Conservation (phyloP, 2,888 invertebrate genomes). For the Xestobium rufovillosum region DNA sequence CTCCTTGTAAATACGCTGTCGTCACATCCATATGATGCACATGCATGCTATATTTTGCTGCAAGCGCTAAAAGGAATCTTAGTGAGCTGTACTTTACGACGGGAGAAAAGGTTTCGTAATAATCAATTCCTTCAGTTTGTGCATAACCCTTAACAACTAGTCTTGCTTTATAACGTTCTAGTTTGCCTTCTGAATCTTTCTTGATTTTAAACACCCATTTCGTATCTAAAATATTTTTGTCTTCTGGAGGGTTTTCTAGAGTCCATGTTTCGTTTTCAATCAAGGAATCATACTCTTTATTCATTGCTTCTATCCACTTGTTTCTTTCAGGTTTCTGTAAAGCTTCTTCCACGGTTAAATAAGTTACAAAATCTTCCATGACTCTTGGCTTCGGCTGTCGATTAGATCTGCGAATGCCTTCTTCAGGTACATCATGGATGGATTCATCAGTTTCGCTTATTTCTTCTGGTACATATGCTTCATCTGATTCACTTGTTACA, state of each 20-base stretch:
- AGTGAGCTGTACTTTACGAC: conserved; percentile 1
- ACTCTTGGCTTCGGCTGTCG: background rate
- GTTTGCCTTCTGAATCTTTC: background rate
- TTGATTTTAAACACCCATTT: conserved; percentile 1
- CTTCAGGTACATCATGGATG: background rate
- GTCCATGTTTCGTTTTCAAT: conserved; percentile 1
- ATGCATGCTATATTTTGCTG: background rate
- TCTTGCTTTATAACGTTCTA: background rate
- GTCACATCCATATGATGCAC: background rate
- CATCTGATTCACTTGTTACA: background rate
- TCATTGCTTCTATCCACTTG: background rate
- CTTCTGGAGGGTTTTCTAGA: background rate
- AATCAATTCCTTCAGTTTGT: background rate
- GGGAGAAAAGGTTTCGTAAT: background rate
- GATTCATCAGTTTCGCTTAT: background rate
- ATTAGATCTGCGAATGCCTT: background rate
- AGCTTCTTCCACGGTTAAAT: conserved; percentile 2
- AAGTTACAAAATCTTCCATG: background rate
- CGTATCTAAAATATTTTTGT: background rate
- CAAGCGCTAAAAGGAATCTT: background rate
- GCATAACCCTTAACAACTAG: conserved; percentile 1
- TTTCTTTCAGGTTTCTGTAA: background rate
- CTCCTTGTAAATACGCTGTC: background rate
- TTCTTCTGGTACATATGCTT: background rate
- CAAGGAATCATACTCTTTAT: background rate